Evolutionary conservation across 1,140 invertebrate species (phyloP), one percentile per base, ranked within the genome.

Genomic region (Drosophila serrata): DNA sequence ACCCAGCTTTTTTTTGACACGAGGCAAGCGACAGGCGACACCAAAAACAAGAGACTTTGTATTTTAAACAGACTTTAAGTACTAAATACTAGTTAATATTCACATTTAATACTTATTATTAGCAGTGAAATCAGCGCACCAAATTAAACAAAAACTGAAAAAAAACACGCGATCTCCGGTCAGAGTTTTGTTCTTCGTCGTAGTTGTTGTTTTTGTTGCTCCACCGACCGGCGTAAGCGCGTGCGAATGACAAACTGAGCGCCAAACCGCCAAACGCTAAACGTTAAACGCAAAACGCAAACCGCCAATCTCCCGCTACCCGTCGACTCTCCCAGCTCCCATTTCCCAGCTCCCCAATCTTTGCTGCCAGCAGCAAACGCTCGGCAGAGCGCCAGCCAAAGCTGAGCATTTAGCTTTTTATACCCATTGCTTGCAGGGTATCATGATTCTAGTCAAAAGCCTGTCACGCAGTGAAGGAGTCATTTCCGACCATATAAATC

Each of bases 221-320:
- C 60, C 59, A 42, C 45, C 65, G 61, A 88, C 82, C 84, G 84
- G 84, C 85, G 85, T 88, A 81, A 88, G 73, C 84, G 80, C 85
- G 73, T 88, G 77, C 85, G 74, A 90, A 75, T 80, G 84, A 90
- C 80, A 84, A 88, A 88, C 84, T 88, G 85, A 88, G 84, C 84
- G 72, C 84, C 82, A 87, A 82, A 82, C 49, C 70, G 79, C 43
- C 19, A 63, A 67, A 48, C 69, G 49, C 72, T 48, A 80, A 84
- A 65, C 72, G 53, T 37, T 22, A 22, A 35, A 13, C 58, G 42
- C 40, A 29, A 62, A 69, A n/a, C 67, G 56, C 48, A 29, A 48
- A 46, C 40, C 58, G 48, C 43, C 57, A 73, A n/a, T 29, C 31
- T n/a, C 35, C 19, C 19, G n/a, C 57, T n/a, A 15, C 19, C 27